phyloP scores from a whole-genome alignment of 2,797 vertebrate genomes.

The Falco peregrinus region DNA sequence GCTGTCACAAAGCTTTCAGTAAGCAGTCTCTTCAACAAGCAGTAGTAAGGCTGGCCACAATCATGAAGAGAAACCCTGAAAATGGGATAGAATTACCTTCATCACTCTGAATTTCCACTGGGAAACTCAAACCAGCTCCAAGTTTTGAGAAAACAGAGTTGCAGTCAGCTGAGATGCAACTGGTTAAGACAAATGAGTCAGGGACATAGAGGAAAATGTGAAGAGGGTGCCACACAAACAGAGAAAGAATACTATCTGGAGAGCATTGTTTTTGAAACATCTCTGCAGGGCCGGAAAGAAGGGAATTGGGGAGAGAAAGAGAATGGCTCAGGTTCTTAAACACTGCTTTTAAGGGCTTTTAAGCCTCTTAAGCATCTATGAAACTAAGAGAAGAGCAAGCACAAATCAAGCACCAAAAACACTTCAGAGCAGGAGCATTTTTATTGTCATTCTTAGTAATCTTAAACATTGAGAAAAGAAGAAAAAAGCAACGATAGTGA shows the following conservation, averaged over 20 bases:
- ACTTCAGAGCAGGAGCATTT: constrained; percentile 34
- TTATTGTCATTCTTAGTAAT: constrained; percentile 43
- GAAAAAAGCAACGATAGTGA: constrained; percentile 10
- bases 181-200: background rate
- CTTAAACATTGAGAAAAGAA: constrained; percentile 4
- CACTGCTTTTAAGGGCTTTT: constrained; percentile 55
- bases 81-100: background rate
- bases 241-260: background rate
- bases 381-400: constrained; percentile 39
- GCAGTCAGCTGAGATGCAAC: background rate
- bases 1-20: background rate
- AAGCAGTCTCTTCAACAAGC: background rate
- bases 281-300: background rate
- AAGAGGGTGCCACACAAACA: background rate
- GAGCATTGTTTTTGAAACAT: constrained; percentile 38
- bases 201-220: background rate
- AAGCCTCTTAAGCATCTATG: constrained; percentile 54
- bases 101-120: background rate
- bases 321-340: constrained; percentile 43
- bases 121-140: background rate
- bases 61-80: background rate
- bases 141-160: background rate
- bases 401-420: constrained; percentile 59
- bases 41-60: background rate
- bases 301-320: constrained; percentile 19